A percentile compares a stretch with the other conserved stretches of the same genome.
phyloP scores from a whole-genome alignment of 2,888 invertebrate species.

The Mythimna albipuncta region DNA sequence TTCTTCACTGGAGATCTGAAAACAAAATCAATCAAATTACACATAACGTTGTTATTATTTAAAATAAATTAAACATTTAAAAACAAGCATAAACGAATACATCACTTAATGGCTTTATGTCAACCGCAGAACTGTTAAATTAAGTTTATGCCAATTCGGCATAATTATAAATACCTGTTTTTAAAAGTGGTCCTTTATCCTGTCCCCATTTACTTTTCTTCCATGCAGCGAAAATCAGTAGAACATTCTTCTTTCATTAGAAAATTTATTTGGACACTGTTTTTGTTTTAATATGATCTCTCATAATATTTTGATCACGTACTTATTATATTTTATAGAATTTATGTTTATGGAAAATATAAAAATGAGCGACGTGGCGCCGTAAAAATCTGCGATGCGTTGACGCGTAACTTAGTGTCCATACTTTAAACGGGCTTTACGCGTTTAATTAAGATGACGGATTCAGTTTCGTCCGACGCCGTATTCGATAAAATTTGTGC shows the following conservation, averaged over 20 bases:
- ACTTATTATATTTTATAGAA: no score
- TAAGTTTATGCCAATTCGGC: not conserved
- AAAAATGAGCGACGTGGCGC: no score
- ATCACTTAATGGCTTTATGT: conserved; percentile 8
- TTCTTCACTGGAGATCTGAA: not conserved
- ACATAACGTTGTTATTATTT: not conserved
- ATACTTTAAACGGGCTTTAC: no score
- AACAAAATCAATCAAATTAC: not conserved
- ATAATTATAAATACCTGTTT: not conserved
- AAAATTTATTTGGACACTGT: not conserved
- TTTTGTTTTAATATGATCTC: no score
- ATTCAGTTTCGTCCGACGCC: no score
- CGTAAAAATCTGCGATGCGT: no score
- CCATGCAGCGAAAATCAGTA: conserved; percentile 3
- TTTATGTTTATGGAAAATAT: no score
- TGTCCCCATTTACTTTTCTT: not conserved
- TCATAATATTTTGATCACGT: not conserved
- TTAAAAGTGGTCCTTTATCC: not conserved
- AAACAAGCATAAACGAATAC: conserved; percentile 20
- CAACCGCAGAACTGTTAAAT: not conserved
- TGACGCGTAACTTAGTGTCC: no score
- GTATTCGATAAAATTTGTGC: no score
- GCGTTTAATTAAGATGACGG: no score
- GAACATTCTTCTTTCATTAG: conserved; percentile 5
- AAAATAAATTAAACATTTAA: conserved; percentile 1